Evolutionary conservation across 2,888 invertebrate genomes (phyloP).

Genomic region (Himalopsyche anomala): DNA sequence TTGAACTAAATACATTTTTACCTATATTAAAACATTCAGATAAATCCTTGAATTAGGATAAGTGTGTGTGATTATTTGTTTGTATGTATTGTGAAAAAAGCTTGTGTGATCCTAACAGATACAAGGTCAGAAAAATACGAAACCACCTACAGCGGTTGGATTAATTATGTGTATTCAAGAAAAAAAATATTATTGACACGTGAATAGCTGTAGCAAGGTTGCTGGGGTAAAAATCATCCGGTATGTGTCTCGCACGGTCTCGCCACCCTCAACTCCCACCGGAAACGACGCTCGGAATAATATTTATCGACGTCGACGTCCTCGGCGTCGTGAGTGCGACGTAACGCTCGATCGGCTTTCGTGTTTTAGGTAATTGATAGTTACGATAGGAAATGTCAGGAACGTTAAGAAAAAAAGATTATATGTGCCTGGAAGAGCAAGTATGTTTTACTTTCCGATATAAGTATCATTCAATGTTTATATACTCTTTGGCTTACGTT

Average conservation of each 20-base stretch:
- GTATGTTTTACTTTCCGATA: neutral
- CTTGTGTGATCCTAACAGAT: no score
- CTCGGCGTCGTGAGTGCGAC: constrained; percentile 9
- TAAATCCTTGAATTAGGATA: no score
- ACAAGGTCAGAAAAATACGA: no score
- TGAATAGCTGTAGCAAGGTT: no score
- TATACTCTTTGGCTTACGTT: neutral
- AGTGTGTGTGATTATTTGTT: no score
- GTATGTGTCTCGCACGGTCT: constrained; percentile 5
- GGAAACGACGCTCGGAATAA: constrained; percentile 26
- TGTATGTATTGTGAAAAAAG: no score
- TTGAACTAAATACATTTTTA: no score
- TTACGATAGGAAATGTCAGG: neutral
- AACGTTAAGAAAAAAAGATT: neutral
- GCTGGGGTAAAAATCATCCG: constrained; percentile 2
- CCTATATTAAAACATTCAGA: no score
- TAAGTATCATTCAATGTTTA: neutral
- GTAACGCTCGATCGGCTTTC: constrained; percentile 17
- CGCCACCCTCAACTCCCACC: neutral
- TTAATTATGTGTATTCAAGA: no score
- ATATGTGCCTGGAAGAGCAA: neutral
- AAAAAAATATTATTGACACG: no score
- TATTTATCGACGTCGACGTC: constrained; percentile 20
- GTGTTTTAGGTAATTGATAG: constrained; percentile 27
- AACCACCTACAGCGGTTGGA: no score